These are phyloP conservation scores for Lepidothrix coronata DNA, from an alignment of 2,113 vertebrate species.

Conservation along the genomic window DNA sequence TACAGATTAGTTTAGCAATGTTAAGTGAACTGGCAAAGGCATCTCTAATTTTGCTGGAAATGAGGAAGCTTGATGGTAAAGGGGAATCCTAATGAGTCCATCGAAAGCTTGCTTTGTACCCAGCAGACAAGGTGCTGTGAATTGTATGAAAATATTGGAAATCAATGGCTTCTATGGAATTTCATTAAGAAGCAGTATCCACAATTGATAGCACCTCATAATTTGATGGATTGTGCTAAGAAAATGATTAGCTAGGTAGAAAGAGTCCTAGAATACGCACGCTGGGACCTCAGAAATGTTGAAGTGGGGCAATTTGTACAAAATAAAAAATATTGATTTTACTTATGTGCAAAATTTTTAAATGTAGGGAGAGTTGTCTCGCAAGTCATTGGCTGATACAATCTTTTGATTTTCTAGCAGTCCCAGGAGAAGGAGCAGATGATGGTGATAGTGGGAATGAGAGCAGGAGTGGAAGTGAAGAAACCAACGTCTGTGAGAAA, in stretches of 20 bases:
- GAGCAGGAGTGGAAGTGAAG: conserved; percentile 93
- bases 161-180: conserved; percentile 99
- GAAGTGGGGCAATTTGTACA: conserved; percentile 92
- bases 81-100: conserved; percentile 96
- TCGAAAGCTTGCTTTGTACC: conserved; percentile 95
- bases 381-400: conserved; percentile 78
- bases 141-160: conserved; percentile 99
- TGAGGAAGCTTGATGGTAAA: conserved; percentile 88
- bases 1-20: conserved; percentile 83
- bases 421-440: conserved; percentile 86
- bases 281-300: conserved; percentile 82
- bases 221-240: conserved; percentile 99
- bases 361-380: conserved; percentile 75
- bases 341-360: conserved; percentile 87
- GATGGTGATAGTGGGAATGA: conserved; percentile 93
- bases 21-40: conserved; percentile 88
- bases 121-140: conserved; percentile 91
- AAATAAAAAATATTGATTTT: conserved; percentile 93
- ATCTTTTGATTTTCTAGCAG: conserved; percentile 83
- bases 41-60: conserved; percentile 94
- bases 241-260: conserved; percentile 97
- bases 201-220: conserved; percentile 99
- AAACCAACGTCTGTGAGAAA: conserved; percentile 91
- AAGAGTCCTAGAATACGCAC: conserved; percentile 81
- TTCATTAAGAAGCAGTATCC: conserved; percentile 98